These are phyloP conservation scores for Chrysaora quinquecirrha DNA, from an alignment of 30 jellyfish, hydroid and myxozoan species.

Conservation along the genomic window DNA sequence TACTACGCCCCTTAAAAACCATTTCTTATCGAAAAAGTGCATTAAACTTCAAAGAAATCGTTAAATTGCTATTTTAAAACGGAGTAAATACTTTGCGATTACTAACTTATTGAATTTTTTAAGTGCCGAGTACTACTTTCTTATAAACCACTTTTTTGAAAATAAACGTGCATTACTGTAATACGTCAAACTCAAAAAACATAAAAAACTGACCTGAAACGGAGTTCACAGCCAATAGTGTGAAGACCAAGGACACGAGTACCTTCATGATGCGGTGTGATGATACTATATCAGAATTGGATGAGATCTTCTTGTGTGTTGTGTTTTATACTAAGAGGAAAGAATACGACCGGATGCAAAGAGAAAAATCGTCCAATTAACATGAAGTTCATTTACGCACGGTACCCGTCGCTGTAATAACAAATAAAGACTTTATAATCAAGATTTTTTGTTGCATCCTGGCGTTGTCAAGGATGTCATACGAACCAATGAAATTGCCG, in stretches of 20 bases:
- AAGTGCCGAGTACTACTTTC: too few relatives aligned
- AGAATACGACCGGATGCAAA: background rate
- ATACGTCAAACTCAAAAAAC: too few relatives aligned
- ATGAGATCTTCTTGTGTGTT: background rate
- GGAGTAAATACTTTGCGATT: too few relatives aligned
- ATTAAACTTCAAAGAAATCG: too few relatives aligned
- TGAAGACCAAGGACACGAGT: background rate
- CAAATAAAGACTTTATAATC: background rate
- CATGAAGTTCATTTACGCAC: background rate
- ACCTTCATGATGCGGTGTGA: background rate
- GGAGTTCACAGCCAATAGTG: background rate
- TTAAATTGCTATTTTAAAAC: too few relatives aligned
- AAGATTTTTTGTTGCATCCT: slow-evolving; percentile 14
- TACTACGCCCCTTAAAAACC: too few relatives aligned
- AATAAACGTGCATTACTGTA: too few relatives aligned
- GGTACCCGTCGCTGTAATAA: background rate
- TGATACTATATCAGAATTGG: background rate
- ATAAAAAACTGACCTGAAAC: background rate
- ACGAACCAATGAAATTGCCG: background rate
- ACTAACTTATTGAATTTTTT: too few relatives aligned
- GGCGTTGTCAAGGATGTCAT: slow-evolving; percentile 33
- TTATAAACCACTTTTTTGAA: too few relatives aligned
- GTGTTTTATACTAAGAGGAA: background rate
- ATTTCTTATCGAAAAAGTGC: too few relatives aligned
- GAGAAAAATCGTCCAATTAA: background rate